Evolutionary conservation across 2,113 vertebrate species (phyloP).

Genomic region (Anthoscopus minutus): DNA sequence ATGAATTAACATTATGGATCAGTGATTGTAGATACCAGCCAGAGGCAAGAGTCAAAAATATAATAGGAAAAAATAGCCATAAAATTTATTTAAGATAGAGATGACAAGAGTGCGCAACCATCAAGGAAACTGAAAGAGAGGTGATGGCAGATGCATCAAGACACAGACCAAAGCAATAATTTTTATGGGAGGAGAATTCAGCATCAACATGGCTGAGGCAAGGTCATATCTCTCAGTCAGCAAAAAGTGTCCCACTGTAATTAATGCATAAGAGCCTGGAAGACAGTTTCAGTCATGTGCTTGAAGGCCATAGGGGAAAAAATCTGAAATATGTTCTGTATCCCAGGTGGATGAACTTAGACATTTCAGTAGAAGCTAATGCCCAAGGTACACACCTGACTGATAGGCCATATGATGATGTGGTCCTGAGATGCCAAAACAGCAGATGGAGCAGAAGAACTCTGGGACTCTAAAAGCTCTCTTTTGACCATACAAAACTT

Average conservation of each 20-base stretch:
- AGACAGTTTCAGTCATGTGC: not conserved
- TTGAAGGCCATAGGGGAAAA: not conserved
- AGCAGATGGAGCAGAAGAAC: not conserved
- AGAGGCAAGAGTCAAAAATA: not conserved
- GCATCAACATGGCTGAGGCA: not conserved
- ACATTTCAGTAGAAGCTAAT: not conserved
- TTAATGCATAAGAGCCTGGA: not conserved
- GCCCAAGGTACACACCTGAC: not conserved
- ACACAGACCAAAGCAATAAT: not conserved
- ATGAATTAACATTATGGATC: not conserved
- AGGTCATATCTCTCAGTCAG: not conserved
- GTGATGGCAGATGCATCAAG: not conserved
- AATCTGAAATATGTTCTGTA: not conserved
- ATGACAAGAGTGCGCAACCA: not conserved
- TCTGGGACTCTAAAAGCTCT: not conserved
- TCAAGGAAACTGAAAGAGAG: not conserved
- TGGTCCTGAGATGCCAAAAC: not conserved
- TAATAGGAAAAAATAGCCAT: too few species aligned
- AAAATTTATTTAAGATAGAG: not conserved
- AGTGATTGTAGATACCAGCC: not conserved
- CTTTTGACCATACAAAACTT: not conserved
- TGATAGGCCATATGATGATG: not conserved
- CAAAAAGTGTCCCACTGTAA: not conserved
- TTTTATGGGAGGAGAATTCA: not conserved
- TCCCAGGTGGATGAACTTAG: not conserved